Conservation (phyloP, 2,113 vertebrate species). For the Lamprotornis superbus region DNA sequence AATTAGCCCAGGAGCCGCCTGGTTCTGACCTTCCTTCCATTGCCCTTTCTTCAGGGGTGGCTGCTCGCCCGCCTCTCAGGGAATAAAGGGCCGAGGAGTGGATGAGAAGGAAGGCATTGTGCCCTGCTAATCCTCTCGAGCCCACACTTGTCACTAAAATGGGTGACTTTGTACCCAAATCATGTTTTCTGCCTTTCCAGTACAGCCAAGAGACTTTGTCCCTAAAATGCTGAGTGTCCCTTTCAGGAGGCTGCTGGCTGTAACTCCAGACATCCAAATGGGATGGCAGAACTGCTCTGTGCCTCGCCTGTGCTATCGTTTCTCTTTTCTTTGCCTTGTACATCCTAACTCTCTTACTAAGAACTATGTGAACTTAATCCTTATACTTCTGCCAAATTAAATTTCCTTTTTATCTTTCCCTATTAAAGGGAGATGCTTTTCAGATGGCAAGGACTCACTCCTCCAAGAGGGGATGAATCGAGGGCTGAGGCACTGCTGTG, state of each 20-base stretch:
- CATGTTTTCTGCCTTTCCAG: not conserved
- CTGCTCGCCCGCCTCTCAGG: not conserved
- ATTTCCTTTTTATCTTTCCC: not conserved
- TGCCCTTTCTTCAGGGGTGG: not conserved
- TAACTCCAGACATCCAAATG: not conserved
- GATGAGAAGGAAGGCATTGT: not conserved
- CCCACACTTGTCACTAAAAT: not conserved
- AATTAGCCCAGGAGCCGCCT: not conserved
- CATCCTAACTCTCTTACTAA: not conserved
- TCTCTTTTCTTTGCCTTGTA: not conserved
- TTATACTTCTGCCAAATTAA: not conserved
- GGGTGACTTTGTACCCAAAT: not conserved
- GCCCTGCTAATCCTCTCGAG: not conserved
- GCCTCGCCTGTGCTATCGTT: fast-evolving
- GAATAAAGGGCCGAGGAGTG: not conserved
- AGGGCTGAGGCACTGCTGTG: fast-evolving
- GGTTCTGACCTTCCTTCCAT: not conserved
- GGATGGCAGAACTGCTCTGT: not conserved
- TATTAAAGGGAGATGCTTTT: not conserved
- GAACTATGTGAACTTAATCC: not conserved
- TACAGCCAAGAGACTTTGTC: not conserved
- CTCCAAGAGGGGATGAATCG: not conserved
- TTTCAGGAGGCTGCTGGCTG: not conserved
- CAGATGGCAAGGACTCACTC: not conserved
- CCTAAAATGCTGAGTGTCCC: not conserved